A percentile compares a stretch with the other conserved stretches of the same genome.
phyloP scores from a whole-genome alignment of 2,113 vertebrate genomes.

The Naja naja region DNA sequence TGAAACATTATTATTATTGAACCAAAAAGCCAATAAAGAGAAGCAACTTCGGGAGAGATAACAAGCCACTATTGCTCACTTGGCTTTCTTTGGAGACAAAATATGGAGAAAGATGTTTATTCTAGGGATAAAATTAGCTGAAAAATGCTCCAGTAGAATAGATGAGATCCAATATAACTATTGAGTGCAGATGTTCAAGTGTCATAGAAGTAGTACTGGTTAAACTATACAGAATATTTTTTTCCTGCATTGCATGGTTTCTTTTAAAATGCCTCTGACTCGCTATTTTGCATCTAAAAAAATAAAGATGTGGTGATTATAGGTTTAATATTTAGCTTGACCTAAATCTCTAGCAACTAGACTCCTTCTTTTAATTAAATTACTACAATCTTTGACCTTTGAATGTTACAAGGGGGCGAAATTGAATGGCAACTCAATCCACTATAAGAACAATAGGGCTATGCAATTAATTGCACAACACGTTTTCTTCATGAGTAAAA shows the following conservation, averaged over 20 bases:
- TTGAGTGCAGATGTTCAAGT: too few species aligned
- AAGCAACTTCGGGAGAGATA: too few species aligned
- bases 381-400: background rate
- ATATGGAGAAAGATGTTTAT: too few species aligned
- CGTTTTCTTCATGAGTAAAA: background rate
- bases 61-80: too few species aligned
- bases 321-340: background rate
- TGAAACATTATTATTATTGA: background rate
- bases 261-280: background rate
- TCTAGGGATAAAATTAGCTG: too few species aligned
- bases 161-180: background rate
- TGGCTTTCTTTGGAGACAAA: too few species aligned
- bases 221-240: background rate
- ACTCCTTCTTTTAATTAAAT: background rate
- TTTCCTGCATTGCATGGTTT: background rate
- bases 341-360: background rate
- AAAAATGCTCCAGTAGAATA: too few species aligned
- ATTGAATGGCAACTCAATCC: background rate
- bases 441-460: background rate
- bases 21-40: too few species aligned
- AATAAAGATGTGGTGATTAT: background rate
- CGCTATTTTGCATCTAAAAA: background rate
- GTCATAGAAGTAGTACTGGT: too few species aligned
- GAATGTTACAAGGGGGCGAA: background rate
- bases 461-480: background rate